Conservation (phyloP, 2,888 invertebrate species). For the Nowickia ferox region DNA sequence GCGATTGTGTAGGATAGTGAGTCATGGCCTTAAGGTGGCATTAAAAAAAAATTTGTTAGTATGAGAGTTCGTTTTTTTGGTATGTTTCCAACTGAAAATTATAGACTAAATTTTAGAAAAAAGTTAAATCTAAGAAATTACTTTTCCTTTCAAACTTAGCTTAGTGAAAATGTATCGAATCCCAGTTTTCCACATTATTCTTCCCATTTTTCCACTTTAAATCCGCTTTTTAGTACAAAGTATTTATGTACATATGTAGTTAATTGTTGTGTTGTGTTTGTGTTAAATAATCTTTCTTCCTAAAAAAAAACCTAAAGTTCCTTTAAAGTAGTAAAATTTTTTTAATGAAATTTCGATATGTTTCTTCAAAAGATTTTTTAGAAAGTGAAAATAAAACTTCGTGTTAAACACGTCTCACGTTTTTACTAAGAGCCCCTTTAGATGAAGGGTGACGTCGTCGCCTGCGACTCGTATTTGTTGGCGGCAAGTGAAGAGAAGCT, state of each 20-base stretch:
- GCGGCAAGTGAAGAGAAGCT: too few species aligned
- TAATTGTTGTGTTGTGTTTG: slow-evolving; percentile 53
- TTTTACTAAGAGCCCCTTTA: too few species aligned
- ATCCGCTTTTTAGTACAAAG: slow-evolving; percentile 49
- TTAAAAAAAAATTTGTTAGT: neutral
- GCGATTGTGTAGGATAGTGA: too few species aligned
- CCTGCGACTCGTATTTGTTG: too few species aligned
- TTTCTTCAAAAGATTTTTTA: neutral
- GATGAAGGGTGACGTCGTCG: too few species aligned
- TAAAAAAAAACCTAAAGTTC: slow-evolving; percentile 7
- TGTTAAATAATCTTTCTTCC: slow-evolving; percentile 24
- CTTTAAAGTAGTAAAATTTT: slow-evolving; percentile 1
- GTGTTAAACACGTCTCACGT: too few species aligned
- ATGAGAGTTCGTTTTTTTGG: neutral
- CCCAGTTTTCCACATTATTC: slow-evolving; percentile 23
- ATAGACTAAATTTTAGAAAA: slow-evolving; percentile 43
- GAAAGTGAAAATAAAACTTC: neutral
- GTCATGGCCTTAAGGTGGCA: neutral
- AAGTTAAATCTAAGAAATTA: neutral
- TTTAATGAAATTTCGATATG: slow-evolving; percentile 38
- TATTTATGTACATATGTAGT: slow-evolving; percentile 43
- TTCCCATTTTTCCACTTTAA: slow-evolving; percentile 17
- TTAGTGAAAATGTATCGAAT: slow-evolving; percentile 5
- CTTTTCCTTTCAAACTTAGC: slow-evolving; percentile 18
- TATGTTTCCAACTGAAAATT: slow-evolving; percentile 33